These are phyloP conservation scores for Scaptomyza flava DNA, from an alignment of 2,888 invertebrate species.

Conservation along the genomic window DNA sequence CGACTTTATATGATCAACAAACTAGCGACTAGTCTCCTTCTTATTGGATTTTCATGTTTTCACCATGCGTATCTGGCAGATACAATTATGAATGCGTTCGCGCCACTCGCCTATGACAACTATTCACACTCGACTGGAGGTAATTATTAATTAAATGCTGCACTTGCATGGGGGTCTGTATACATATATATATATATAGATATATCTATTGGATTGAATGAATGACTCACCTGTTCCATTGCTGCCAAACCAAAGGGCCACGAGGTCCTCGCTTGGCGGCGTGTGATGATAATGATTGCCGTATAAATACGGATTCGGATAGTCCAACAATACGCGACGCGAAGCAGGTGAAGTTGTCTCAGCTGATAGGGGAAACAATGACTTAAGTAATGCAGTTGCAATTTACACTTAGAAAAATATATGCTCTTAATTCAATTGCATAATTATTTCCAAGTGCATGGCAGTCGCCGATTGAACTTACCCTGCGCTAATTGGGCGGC, in stretches of 20 bases:
- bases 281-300: slow-evolving; percentile 84
- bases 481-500: slow-evolving; percentile 83
- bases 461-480: slow-evolving; percentile 49
- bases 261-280: slow-evolving; percentile 90
- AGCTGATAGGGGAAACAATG: slow-evolving; percentile 65
- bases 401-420: background rate
- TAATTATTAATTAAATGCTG: slow-evolving; percentile 64
- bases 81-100: slow-evolving; percentile 36
- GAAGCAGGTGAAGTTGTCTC: slow-evolving; percentile 84
- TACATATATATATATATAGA: background rate
- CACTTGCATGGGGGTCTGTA: slow-evolving; percentile 31
- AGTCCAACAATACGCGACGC: slow-evolving; percentile 84
- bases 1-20: background rate
- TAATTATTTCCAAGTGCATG: background rate
- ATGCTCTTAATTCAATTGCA: background rate
- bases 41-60: slow-evolving; percentile 16
- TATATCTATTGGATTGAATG: background rate
- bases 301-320: slow-evolving; percentile 84
- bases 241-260: slow-evolving; percentile 90
- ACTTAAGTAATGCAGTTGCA: background rate
- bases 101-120: slow-evolving; percentile 54
- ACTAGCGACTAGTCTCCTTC: background rate
- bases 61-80: slow-evolving; percentile 17
- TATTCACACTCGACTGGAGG: slow-evolving; percentile 59
- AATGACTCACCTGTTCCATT: slow-evolving; percentile 87